phyloP scores from a whole-genome alignment of 2,888 invertebrate genomes.

The Meteorus cinctellus region DNA sequence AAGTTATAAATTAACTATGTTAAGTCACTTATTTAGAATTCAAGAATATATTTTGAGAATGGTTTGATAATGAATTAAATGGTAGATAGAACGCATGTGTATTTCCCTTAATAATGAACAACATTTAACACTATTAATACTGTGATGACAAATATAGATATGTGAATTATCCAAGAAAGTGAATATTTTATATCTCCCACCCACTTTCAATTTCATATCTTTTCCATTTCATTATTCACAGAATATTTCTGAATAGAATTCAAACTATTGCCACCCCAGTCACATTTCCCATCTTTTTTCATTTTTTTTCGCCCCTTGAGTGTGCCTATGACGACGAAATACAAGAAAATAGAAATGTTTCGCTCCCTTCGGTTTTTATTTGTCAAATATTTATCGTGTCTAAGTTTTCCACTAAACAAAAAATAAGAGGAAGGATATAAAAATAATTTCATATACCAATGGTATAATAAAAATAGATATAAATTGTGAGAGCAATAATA shows the following conservation, averaged over 20 bases:
- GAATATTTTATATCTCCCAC: slow-evolving; percentile 12
- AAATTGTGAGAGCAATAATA: not conserved
- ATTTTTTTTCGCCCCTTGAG: not conserved
- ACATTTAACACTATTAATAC: not conserved
- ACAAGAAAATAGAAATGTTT: not conserved
- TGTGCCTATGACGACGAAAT: not conserved
- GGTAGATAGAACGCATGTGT: not conserved
- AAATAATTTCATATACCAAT: not conserved
- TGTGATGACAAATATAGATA: not conserved
- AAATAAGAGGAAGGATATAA: not conserved
- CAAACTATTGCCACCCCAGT: too few species aligned
- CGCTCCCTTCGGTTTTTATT: not conserved
- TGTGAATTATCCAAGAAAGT: not conserved
- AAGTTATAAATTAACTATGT: not conserved
- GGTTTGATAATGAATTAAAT: not conserved
- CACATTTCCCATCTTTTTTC: not conserved
- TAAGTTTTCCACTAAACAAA: not conserved
- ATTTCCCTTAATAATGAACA: not conserved
- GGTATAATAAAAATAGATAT: not conserved
- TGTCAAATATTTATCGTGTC: not conserved
- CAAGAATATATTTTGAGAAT: not conserved
- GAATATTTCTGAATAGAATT: too few species aligned
- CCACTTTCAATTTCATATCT: slow-evolving; percentile 26
- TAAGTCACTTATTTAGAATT: not conserved
- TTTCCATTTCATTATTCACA: too few species aligned